Base-by-base conservation (phyloP, 2,113 vertebrate genomes). In the Diadophis punctatus region DNA sequence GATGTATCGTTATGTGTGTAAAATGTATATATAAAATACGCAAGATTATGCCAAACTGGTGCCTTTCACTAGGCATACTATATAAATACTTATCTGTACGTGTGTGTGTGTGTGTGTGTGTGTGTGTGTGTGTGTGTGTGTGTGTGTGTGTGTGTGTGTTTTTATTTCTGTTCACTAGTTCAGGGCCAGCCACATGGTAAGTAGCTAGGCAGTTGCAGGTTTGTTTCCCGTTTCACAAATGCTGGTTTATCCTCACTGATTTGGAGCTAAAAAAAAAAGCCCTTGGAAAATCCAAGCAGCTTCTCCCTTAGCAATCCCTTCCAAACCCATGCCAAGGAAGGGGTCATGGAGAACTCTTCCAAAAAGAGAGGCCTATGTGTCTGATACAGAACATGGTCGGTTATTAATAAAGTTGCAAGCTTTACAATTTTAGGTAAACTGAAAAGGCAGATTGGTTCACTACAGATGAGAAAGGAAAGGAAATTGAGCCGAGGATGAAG, bases 1-100 rank as follows among this genome's bases (percentile, higher is more conserved):
- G 89, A 43, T 85, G 25, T 91, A 89, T 46, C 87, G 34, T 48
- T 86, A 51, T 93, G 46, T 86, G 46, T 90, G 86, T n/a, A 89
- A 56, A 89, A 63, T 53, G 91, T 58, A 90, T 86, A 88, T 90
- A 91, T 93, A 91, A 93, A 91, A 91, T 93, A 89, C 68, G 51
- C 74, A 93, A 89, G 49, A 56, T 90, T 91, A 93, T 91, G 68
- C 56, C 74, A 85, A 89, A 91, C 34, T 51, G 56, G 84, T 74
- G 80, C 87, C 74, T 90, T 86, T 52, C 80, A 56, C 16, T 84
- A 52, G 90, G 56, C 48, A 55, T 91, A 53, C 68, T 89, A 91
- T 93, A 90, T 53, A 92, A 86, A 86, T 86, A 88, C 51, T 56
- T 88, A 88, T 27, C 7, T 39, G 74, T 80, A 22, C 3, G 0